Percentiles rank a stretch among this genome's conserved stretches.
Conservation (phyloP, 2,113 vertebrate genomes). For the Microtus oregoni region DNA sequence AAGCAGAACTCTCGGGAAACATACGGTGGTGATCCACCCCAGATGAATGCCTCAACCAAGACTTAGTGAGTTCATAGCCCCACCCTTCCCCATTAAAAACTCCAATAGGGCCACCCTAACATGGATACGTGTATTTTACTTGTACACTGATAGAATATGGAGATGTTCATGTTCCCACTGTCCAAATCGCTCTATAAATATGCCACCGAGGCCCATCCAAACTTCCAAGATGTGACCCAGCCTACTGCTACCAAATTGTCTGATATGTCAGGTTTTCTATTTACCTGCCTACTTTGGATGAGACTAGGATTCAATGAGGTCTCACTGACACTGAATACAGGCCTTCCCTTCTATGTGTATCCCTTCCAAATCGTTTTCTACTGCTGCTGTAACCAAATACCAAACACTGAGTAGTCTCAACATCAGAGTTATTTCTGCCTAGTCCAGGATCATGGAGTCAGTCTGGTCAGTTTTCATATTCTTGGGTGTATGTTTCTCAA, state of each 20-base stretch:
- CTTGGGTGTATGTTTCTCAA: not conserved
- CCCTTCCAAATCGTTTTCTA: not conserved
- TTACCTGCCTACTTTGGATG: not conserved
- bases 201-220: not conserved
- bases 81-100: not conserved
- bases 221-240: not conserved
- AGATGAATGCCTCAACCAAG: not conserved
- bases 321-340: not conserved
- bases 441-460: not conserved
- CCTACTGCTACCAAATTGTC: not conserved
- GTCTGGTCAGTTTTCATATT: not conserved
- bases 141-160: too few species aligned
- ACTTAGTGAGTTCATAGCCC: not conserved
- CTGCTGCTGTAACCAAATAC: not conserved
- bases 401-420: not conserved
- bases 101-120: rapidly evolving
- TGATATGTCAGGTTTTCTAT: not conserved
- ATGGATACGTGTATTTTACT: rapidly evolving
- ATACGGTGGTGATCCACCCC: not conserved
- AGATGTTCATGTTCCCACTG: not conserved
- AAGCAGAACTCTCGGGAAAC: not conserved
- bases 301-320: not conserved
- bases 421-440: not conserved
- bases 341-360: not conserved
- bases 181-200: not conserved